Conservation (phyloP, 2,888 invertebrate species). For the Metopia argyrocephala region DNA sequence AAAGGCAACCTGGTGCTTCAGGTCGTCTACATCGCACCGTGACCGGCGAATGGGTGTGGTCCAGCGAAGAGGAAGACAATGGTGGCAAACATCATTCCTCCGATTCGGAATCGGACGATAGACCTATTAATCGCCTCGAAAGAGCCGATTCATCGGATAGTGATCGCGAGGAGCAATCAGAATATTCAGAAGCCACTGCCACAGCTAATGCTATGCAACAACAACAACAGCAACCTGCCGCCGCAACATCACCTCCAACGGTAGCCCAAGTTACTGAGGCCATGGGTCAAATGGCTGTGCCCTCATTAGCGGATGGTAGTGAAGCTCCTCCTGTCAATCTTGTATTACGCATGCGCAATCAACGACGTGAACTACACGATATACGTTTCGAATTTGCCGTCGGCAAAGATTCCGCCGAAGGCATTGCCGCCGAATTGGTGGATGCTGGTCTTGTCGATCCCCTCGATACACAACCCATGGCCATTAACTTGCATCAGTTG, state of each 20-base stretch:
- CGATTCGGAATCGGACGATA: conserved; percentile 80
- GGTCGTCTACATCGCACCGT: conserved; percentile 94
- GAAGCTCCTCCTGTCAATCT: conserved; percentile 84
- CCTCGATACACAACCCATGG: conserved; percentile 94
- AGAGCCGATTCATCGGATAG: conserved; percentile 82
- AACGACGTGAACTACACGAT: conserved; percentile 94
- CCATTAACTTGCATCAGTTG: conserved; percentile 93
- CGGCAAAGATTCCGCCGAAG: conserved; percentile 93
- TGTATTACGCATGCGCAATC: conserved; percentile 94
- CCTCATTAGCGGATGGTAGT: conserved; percentile 70
- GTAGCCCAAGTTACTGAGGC: conserved; percentile 53
- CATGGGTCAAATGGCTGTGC: conserved; percentile 56
- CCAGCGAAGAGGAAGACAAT: conserved; percentile 93
- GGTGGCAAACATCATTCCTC: conserved; percentile 79
- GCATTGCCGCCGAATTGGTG: conserved; percentile 95
- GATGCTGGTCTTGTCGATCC: conserved; percentile 96
- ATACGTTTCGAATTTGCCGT: conserved; percentile 97
- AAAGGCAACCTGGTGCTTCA: conserved; percentile 91
- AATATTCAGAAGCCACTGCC: conserved; percentile 76
- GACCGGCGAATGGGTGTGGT: conserved; percentile 99
- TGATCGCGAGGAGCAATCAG: conserved; percentile 79
- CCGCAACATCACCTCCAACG: conserved; percentile 49
- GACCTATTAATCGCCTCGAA: conserved; percentile 82
- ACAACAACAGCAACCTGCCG: conserved; percentile 44
- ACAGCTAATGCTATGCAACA: conserved; percentile 68